Evolutionary conservation across 1,140 invertebrate genomes (phyloP).

Genomic region (Palaemon carinicauda): DNA sequence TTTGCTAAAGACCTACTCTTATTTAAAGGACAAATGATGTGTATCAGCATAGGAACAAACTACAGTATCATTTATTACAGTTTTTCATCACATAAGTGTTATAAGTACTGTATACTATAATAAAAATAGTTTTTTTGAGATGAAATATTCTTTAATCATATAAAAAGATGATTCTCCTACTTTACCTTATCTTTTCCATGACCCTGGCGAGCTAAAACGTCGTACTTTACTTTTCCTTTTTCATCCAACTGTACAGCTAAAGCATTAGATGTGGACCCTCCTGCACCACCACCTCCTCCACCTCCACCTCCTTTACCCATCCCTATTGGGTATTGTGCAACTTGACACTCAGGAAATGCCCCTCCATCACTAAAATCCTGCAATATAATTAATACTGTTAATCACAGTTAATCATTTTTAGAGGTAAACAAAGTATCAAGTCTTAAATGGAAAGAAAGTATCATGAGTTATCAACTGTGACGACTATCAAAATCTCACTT

Average conservation of each 20-base stretch:
- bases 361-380: slow-evolving; percentile 94
- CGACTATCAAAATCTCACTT: not conserved
- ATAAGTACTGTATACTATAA: no score
- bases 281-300: slow-evolving; percentile 60
- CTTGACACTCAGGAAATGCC: slow-evolving; percentile 96
- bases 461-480: no score
- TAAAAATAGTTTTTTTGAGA: no score
- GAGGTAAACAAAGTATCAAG: no score
- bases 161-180: not conserved
- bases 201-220: slow-evolving; percentile 92
- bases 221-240: slow-evolving; percentile 95
- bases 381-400: not conserved
- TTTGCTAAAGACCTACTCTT: no score
- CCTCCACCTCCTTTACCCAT: slow-evolving; percentile 75
- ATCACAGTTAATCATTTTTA: no score
- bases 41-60: no score
- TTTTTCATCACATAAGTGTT: no score
- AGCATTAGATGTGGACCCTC: slow-evolving; percentile 77
- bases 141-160: not conserved
- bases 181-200: slow-evolving; percentile 92
- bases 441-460: no score
- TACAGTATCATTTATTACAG: no score
- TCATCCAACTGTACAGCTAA: slow-evolving; percentile 93
- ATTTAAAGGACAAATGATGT: no score
- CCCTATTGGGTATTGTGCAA: slow-evolving; percentile 94